Base-by-base conservation (phyloP, 37 sponge, comb jelly and placozoan species). In the Axinella damicornis region DNA sequence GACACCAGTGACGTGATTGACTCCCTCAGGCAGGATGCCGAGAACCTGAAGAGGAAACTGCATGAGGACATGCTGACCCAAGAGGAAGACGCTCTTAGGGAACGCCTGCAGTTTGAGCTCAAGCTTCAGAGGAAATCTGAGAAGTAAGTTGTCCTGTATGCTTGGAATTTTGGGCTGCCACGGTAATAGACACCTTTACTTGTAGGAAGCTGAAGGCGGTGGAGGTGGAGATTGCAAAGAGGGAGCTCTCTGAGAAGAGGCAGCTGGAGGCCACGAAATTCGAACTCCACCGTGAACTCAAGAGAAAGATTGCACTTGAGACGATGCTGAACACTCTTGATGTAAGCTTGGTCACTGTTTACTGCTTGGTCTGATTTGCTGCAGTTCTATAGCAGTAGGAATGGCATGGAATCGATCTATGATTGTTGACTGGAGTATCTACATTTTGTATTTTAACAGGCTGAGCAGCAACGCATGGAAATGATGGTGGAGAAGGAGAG, bases 221-320 rank as follows among this genome's bases (percentile, higher is more conserved):
- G 18, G 41, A 81, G 58, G 57, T n/a, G 2, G 52, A 38, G 1
- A 20, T 65, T 63, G 57, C 70, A 56, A 25, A 32, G n/a, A 2
- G 1, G 67, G 30, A 25, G 33, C 30, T 25, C 24, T 1, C 67
- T 34, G 67, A 30, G 16, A 66, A 66, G 28, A 66, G 28, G 1
- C 30, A 25, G 30, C 18, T 24, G 30, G 67, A 24, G 33, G 33
- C 18, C 18, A 25, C 11, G 13, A 61, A 61, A 61, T 5, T 61
- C n/a, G 12, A 61, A 61, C 25, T 27, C 14, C n/a, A 61, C 62
- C 12, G 62, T 27, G 62, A 61, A 61, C 62, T 61, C 20, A 82
- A 82, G 63, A 27, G 83, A 55, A 71, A 70, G 66, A 60, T 72
- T 40, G 72, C 83, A 65, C 73, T 82, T 0, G 83, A 72, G 36